Percentiles rank a stretch among this genome's conserved stretches.
Evolutionary conservation across 2,797 vertebrate genomes (phyloP).

Genomic region (Discoglossus pictus): DNA sequence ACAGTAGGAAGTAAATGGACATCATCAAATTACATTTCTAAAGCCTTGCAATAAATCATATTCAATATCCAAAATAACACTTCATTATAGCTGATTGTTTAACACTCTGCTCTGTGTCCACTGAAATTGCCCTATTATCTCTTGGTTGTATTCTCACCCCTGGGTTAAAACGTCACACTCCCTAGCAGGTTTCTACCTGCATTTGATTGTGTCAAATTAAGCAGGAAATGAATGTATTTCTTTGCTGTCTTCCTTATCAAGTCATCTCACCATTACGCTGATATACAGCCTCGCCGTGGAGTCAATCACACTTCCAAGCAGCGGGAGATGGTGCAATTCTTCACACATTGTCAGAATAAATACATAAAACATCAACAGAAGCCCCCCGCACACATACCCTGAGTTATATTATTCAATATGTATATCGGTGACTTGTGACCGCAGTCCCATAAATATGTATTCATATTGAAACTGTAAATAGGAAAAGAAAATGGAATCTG

Average conservation of each 20-base stretch:
- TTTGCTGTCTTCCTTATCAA: slow-evolving; percentile 17
- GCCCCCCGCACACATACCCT: slow-evolving; percentile 7
- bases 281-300: slow-evolving; percentile 34
- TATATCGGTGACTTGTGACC: slow-evolving; percentile 39
- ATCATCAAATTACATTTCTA: not conserved
- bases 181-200: slow-evolving; percentile 22
- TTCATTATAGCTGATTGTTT: no score
- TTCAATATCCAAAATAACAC: not conserved
- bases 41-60: not conserved
- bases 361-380: slow-evolving; percentile 43
- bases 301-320: slow-evolving; percentile 41
- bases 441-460: slow-evolving; percentile 48
- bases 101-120: no score
- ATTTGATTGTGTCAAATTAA: slow-evolving; percentile 47
- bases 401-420: slow-evolving; percentile 38
- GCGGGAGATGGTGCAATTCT: slow-evolving; percentile 35
- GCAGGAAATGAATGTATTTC: slow-evolving; percentile 33
- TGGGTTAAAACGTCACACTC: not conserved
- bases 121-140: no score
- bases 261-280: slow-evolving; percentile 43
- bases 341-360: slow-evolving; percentile 49
- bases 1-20: no score
- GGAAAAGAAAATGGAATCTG: slow-evolving; percentile 18
- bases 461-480: slow-evolving; percentile 30
- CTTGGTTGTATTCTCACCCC: not conserved